Percentiles rank a stretch among this genome's conserved stretches.
Evolutionary conservation across 2,797 vertebrate species (phyloP).

Genomic region (Mastacembelus armatus): DNA sequence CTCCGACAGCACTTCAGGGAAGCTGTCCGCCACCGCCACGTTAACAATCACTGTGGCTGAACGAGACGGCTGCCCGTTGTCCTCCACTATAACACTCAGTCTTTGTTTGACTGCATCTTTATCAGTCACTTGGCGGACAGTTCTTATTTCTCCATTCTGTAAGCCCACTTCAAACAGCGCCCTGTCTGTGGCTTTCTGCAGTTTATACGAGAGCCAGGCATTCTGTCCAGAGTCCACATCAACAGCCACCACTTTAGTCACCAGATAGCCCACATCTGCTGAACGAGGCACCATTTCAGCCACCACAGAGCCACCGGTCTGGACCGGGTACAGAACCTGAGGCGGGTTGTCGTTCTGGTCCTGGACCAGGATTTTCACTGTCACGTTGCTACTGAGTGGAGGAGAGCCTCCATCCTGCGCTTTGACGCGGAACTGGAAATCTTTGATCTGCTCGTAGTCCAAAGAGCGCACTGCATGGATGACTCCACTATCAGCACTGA

Average conservation of each 20-base stretch:
- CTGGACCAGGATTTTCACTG: too few species aligned
- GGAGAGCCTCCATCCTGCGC: conserved; percentile 79
- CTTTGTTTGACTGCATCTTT: conserved; percentile 74
- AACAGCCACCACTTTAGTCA: conserved; percentile 85
- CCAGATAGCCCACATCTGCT: conserved; percentile 80
- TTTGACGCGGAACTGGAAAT: conserved; percentile 60
- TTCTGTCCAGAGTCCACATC: conserved; percentile 83
- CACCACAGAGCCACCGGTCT: conserved; percentile 63
- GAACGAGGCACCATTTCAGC: conserved; percentile 81
- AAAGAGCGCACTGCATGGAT: conserved; percentile 82
- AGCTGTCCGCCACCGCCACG: too few species aligned
- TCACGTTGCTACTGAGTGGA: too few species aligned
- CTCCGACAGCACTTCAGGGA: conserved; percentile 68
- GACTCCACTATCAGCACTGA: conserved; percentile 70
- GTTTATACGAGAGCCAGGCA: conserved; percentile 83
- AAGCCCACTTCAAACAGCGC: conserved; percentile 79
- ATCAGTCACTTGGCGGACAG: conserved; percentile 68
- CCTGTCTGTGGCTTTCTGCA: conserved; percentile 81
- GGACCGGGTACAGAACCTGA: too few species aligned
- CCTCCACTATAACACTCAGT: conserved; percentile 73
- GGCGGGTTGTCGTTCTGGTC: too few species aligned
- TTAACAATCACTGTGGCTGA: too few species aligned
- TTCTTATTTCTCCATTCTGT: conserved; percentile 81
- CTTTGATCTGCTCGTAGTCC: conserved; percentile 84
- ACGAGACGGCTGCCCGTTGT: conserved; percentile 76